phyloP scores from a whole-genome alignment of 2,113 vertebrate species.

The Chroicocephalus ridibundus region DNA sequence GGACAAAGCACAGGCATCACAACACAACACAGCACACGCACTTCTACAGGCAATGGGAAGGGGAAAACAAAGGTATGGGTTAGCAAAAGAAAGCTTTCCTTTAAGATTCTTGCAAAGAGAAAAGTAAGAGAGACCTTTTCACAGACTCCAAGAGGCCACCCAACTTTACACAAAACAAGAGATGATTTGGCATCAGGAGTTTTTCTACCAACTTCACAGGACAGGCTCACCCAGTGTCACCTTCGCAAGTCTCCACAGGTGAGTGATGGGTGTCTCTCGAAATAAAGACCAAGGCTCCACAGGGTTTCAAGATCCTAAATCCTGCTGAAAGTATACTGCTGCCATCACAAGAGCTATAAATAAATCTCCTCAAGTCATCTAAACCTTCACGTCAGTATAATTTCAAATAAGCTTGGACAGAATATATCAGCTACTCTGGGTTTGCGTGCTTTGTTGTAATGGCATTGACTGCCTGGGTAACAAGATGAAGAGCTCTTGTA shows the following conservation, averaged over 20 bases:
- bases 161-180: background rate
- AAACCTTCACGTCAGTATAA: background rate
- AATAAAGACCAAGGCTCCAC: background rate
- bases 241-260: background rate
- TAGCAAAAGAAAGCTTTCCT: background rate
- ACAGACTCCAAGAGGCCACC: background rate
- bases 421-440: background rate
- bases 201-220: background rate
- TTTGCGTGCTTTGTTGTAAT: background rate
- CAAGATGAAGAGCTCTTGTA: constrained; percentile 43
- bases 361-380: background rate
- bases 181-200: background rate
- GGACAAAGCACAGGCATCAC: background rate
- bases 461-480: constrained; percentile 1
- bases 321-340: background rate
- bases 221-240: background rate
- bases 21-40: no score
- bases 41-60: background rate
- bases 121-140: background rate
- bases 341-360: background rate
- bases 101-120: background rate
- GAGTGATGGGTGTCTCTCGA: background rate
- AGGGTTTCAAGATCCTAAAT: background rate
- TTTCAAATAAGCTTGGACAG: background rate
- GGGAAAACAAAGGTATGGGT: fast-evolving